phyloP scores from a whole-genome alignment of 2,113 vertebrate genomes.

The Theropithecus gelada region DNA sequence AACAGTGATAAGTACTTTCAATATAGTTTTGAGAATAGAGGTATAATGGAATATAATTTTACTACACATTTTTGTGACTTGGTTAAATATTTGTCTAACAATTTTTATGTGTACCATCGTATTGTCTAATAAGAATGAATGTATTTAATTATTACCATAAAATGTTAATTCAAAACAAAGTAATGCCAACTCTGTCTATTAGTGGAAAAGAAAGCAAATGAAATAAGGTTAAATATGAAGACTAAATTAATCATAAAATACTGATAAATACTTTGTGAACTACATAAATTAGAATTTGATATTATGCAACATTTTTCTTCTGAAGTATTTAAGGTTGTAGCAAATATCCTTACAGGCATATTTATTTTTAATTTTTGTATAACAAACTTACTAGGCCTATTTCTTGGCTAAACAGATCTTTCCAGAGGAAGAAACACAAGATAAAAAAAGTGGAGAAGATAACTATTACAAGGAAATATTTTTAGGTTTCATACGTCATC shows the following conservation, averaged over 20 bases:
- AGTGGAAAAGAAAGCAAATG: not conserved
- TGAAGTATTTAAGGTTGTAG: not conserved
- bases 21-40: not conserved
- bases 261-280: not conserved
- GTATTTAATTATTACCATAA: slow-evolving; percentile 34
- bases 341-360: not conserved
- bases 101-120: not conserved
- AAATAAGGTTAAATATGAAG: not conserved
- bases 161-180: slow-evolving; percentile 8
- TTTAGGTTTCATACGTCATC: not conserved
- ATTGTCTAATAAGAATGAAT: not conserved
- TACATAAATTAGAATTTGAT: not conserved
- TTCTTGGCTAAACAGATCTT: not conserved
- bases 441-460: not conserved
- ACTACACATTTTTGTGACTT: not conserved
- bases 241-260: not conserved
- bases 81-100: slow-evolving; percentile 1
- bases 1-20: not conserved
- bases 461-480: not conserved
- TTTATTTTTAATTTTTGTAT: not conserved
- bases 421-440: not conserved
- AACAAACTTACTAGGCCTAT: not conserved
- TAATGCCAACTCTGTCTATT: not conserved
- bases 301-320: not conserved
- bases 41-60: not conserved